Conservation (phyloP, 2,113 vertebrate genomes). For the Turdus rufiventris region DNA sequence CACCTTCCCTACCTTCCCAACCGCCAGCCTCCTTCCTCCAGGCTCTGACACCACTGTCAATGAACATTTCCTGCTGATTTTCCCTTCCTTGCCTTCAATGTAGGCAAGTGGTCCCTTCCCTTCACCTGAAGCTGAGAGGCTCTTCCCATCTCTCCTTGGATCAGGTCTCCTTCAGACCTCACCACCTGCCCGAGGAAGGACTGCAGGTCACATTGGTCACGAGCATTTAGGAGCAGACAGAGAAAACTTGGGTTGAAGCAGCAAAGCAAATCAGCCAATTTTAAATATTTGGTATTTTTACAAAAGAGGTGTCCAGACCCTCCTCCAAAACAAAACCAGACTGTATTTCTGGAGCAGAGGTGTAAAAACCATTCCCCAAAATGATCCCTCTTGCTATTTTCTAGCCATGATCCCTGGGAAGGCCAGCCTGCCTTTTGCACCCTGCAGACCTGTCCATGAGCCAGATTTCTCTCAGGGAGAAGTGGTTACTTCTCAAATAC, state of each 20-base stretch:
- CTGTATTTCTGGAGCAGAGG: background rate
- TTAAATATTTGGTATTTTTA: background rate
- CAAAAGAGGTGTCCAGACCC: background rate
- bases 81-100: background rate
- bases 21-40: background rate
- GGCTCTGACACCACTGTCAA: background rate
- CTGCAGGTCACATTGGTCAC: accelerated
- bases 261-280: background rate
- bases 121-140: background rate
- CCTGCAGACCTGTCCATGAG: background rate
- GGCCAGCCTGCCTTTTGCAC: background rate
- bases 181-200: accelerated
- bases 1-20: background rate
- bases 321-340: background rate
- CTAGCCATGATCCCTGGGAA: background rate
- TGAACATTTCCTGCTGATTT: background rate
- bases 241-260: background rate
- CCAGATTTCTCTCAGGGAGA: conserved; percentile 48
- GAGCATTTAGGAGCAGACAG: background rate
- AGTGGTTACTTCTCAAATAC: conserved; percentile 49
- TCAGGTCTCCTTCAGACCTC: background rate
- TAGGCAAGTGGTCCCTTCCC: background rate
- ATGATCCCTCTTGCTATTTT: background rate
- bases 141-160: background rate
- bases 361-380: background rate